Base-by-base conservation (phyloP, 2,113 vertebrate species). In the Colaptes auratus region DNA sequence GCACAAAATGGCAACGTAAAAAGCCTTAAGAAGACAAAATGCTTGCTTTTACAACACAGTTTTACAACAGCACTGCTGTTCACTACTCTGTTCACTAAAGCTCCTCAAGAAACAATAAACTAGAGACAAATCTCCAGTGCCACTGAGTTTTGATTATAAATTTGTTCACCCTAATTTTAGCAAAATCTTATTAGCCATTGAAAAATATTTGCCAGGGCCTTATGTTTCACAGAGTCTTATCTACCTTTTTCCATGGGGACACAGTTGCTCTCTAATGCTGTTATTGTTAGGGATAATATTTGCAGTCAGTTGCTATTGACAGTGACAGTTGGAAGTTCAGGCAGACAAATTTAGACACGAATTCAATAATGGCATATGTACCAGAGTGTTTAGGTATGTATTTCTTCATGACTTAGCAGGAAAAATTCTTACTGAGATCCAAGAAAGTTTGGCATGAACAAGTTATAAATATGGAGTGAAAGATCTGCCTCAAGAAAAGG, bases 291-390 rank as follows among this genome's bases (percentile, higher is more conserved):
- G 71, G 42, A 59, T 55, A 94, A 94, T 82, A 44, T 93, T 86
- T 95, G 87, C 66, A 82, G 92, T 85, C 94, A 92, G 91, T 78
- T 93, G 75, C 84, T 89, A 95, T 56, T 59, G 60, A 77, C 87
- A 93, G 78, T 58, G 33, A 89, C 42, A 93, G 71, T 65, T 2
- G 0, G 0, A 87, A 90, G 66, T 70, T 55, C 67, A 63, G 56
- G 50, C 15, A 3, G 74, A 46, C 85, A 95, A 95, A 89, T 88
- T 92, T 85, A 95, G 95, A 88, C 28, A 67, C 77, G 71, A 89
- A 94, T 93, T 95, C 80, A 96, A 80, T 89, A 92, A 96, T 35
- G 46, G 60, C 33, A 16, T 77, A 64, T 24, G 72, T 60, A 85
- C 75, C 61, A 91, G 60, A 76, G 46, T 79, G 60, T 17, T 63